Conservation (phyloP, 2,888 invertebrate species). For the Encarsia formosa region DNA sequence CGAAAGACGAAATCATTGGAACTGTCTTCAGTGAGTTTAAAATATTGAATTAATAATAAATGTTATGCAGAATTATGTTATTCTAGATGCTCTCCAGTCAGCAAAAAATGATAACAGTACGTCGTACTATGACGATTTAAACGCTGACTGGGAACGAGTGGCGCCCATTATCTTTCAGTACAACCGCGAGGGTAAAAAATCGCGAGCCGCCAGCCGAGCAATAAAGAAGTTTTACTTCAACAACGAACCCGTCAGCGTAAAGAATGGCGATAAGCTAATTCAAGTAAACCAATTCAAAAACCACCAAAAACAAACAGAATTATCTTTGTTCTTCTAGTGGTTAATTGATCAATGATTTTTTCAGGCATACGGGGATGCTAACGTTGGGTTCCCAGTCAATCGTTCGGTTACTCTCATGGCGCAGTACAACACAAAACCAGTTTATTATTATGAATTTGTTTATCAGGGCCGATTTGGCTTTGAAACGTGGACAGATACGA, state of each 20-base stretch:
- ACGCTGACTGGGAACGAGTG: slow-evolving; percentile 58
- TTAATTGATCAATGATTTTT: not conserved
- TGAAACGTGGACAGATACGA: slow-evolving; percentile 50
- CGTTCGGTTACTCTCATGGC: slow-evolving; percentile 54
- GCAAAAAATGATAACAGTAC: slow-evolving; percentile 3
- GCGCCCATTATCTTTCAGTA: slow-evolving; percentile 63
- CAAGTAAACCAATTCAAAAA: slow-evolving; percentile 36
- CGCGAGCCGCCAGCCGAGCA: slow-evolving; percentile 53
- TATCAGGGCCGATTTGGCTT: slow-evolving; percentile 61
- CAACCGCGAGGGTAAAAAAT: slow-evolving; percentile 56
- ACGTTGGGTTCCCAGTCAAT: slow-evolving; percentile 51
- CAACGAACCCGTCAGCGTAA: slow-evolving; percentile 45
- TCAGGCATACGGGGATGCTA: slow-evolving; percentile 58
- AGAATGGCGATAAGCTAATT: slow-evolving; percentile 49
- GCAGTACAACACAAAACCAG: slow-evolving; percentile 54
- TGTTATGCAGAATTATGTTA: not conserved
- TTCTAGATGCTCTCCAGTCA: not conserved
- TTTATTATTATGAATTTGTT: slow-evolving; percentile 61
- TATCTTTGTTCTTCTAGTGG: not conserved
- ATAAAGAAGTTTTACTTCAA: slow-evolving; percentile 55
- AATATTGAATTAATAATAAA: not conserved
- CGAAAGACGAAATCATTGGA: slow-evolving; percentile 59
- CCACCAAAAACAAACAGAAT: too few relatives aligned
- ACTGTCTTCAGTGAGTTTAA: slow-evolving; percentile 57
- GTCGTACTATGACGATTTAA: slow-evolving; percentile 49